Evolutionary conservation across 2,888 invertebrate genomes (phyloP).

Genomic region (Epirrita christyi): DNA sequence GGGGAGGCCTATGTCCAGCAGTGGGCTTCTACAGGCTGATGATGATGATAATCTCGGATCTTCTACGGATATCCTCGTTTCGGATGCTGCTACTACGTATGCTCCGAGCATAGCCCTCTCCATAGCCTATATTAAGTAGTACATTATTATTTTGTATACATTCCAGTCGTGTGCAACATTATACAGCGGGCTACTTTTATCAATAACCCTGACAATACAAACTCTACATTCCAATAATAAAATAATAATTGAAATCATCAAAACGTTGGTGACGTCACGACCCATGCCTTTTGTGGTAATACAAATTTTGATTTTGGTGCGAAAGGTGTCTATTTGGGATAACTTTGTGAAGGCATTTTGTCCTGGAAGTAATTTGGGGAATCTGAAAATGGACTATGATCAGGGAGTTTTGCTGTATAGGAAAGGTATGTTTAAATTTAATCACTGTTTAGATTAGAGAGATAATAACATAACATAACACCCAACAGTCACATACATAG

Average conservation of each 20-base stretch:
- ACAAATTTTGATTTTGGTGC: constrained; percentile 47
- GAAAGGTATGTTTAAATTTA: constrained; percentile 55
- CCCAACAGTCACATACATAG: too few species aligned
- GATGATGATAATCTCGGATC: too few species aligned
- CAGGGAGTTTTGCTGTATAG: constrained; percentile 73
- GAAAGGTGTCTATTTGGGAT: constrained; percentile 40
- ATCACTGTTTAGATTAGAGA: too few species aligned
- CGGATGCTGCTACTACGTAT: too few species aligned
- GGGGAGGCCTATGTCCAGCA: too few species aligned
- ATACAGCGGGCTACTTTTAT: constrained; percentile 62
- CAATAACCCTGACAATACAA: constrained; percentile 45
- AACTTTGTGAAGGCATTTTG: constrained; percentile 51
- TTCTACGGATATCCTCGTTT: too few species aligned
- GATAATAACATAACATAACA: too few species aligned
- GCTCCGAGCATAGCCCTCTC: too few species aligned
- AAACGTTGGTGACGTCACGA: constrained; percentile 54
- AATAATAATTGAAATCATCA: constrained; percentile 47
- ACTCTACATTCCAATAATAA: constrained; percentile 27
- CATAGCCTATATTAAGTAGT: too few species aligned
- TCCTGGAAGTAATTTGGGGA: constrained; percentile 49
- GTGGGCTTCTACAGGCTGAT: too few species aligned
- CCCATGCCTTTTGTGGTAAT: constrained; percentile 58
- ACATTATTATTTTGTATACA: neutral
- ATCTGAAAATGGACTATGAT: constrained; percentile 69
- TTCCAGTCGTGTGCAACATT: constrained; percentile 69